Conservation (phyloP, 2,888 invertebrate species). For the Volucella zonaria region DNA sequence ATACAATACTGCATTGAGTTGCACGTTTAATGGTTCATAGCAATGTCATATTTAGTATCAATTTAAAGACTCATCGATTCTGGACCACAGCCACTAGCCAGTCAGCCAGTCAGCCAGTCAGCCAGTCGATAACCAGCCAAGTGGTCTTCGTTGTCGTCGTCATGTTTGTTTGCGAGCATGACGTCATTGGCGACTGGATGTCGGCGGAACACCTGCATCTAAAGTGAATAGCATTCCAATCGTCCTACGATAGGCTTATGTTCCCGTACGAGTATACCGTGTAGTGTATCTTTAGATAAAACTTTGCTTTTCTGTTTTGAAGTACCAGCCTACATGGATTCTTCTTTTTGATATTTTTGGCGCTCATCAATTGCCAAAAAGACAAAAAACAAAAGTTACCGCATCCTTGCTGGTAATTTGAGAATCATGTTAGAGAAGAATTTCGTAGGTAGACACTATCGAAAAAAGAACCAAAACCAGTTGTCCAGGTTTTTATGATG, state of each 20-base stretch:
- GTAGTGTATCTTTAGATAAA: slow-evolving; percentile 38
- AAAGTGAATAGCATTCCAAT: slow-evolving; percentile 64
- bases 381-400: slow-evolving; percentile 2
- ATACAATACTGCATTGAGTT: slow-evolving; percentile 56
- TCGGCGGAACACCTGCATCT: slow-evolving; percentile 72
- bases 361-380: slow-evolving; percentile 54
- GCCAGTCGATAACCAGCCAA: slow-evolving; percentile 8
- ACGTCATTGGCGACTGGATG: slow-evolving; percentile 69
- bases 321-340: slow-evolving; percentile 36
- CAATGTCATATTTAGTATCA: slow-evolving; percentile 72
- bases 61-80: slow-evolving; percentile 72
- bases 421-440: slow-evolving; percentile 39
- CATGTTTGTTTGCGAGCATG: slow-evolving; percentile 28
- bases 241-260: slow-evolving; percentile 59
- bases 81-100: slow-evolving; percentile 57
- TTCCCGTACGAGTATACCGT: slow-evolving; percentile 4
- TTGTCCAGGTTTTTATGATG: slow-evolving; percentile 37
- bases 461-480: slow-evolving; percentile 40
- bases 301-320: slow-evolving; percentile 28
- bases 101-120: not conserved
- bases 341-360: slow-evolving; percentile 45
- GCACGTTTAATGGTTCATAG: slow-evolving; percentile 67
- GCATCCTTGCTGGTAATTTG: slow-evolving; percentile 64
- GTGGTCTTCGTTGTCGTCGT: slow-evolving; percentile 29
- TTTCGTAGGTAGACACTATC: slow-evolving; percentile 28